Conservation (phyloP, 2,797 vertebrate genomes). For the Enteromius fasciolatus region DNA sequence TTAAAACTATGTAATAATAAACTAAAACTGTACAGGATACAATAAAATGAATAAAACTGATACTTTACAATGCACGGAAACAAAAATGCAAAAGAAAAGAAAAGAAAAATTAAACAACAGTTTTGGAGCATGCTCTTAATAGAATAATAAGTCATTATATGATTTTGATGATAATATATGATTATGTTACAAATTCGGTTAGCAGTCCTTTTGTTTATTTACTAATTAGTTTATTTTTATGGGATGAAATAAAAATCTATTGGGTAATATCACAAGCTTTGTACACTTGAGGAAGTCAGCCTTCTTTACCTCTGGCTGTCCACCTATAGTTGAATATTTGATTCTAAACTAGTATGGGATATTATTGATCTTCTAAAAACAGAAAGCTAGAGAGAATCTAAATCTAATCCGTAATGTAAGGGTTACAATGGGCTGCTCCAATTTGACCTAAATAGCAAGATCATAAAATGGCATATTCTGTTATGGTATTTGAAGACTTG, state of each 20-base stretch:
- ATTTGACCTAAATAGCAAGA: neutral
- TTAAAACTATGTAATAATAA: neutral
- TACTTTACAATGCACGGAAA: neutral
- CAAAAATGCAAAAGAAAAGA: too few relatives aligned
- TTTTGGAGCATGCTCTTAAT: neutral
- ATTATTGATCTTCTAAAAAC: neutral
- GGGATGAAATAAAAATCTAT: neutral
- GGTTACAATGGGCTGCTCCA: neutral
- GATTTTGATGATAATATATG: neutral
- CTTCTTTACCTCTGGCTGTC: neutral
- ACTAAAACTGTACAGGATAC: neutral
- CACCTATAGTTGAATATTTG: neutral
- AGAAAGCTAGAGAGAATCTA: neutral
- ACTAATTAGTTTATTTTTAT: neutral
- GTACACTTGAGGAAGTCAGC: neutral
- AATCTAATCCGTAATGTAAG: neutral
- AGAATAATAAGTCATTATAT: too few relatives aligned
- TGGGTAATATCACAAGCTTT: neutral
- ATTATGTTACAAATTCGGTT: neutral
- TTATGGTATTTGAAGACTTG: neutral
- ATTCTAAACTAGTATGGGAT: neutral
- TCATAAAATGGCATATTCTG: neutral
- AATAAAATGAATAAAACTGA: too few relatives aligned
- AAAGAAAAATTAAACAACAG: neutral
- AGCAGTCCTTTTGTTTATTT: neutral